Evolutionary conservation across 2,888 invertebrate species (phyloP), one percentile per base, ranked within the genome.

Genomic region (Antheraea assamensis): DNA sequence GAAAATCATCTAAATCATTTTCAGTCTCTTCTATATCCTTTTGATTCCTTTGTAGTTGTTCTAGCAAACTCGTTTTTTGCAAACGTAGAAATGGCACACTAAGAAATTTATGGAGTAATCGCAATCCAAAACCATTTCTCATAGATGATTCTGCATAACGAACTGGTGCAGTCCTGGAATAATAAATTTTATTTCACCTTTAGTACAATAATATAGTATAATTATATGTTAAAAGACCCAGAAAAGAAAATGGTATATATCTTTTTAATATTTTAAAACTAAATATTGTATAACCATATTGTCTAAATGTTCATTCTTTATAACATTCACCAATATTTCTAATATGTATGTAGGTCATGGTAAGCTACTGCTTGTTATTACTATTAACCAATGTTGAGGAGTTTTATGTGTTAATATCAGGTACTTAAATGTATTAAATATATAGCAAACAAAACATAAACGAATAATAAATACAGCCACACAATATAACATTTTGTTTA

Each of bases 71-170:
- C 81, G 97, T 97, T 81, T 96, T 96, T 95, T 99, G 99, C 49
- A 99, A 94, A 85, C 98, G 97, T 72, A 99, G 95, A 89, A 99
- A 99, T 73, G 99, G 99, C 75, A 99, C 95, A 90, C 98, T 99
- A 87, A 99, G 97, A 92, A 99, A 99, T 91, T 98, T 98, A 93
- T 99, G 98, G 72, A 99, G 95, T 77, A 98, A 95, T 85, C 98
- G 97, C 74, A 99, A 92, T 5, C 99, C 99, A 91, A 99, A 99
- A 1, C 98, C 98, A 92, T 99, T 99, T 83, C 98, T 95, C 99
- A 99, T 99, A 3, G 98, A 99, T 0, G 98, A 96, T 89, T 99
- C 98, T 0, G 98, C 97, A 87, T 98, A 98, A 49, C 98, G 95
- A 30, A 98, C 96, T 86, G 97, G 96, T 0, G 96, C 96, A 72